Evolutionary conservation across 2,113 vertebrate species (phyloP).

Genomic region (Bujurquina vittata): DNA sequence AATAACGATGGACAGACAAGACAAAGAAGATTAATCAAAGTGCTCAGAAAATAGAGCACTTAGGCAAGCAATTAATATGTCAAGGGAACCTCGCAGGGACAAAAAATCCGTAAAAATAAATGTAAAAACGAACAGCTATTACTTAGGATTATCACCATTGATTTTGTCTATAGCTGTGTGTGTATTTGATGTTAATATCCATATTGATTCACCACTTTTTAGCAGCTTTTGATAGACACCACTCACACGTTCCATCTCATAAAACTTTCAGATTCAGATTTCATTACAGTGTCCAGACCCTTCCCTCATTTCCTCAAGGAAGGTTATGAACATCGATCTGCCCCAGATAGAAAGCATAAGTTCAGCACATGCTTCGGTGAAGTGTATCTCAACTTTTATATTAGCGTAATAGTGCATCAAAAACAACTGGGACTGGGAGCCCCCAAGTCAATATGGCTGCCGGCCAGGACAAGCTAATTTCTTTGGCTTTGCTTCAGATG

Average conservation of each 20-base stretch:
- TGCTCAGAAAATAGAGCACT: conserved; percentile 63
- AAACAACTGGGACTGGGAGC: conserved; percentile 63
- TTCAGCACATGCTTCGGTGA: conserved; percentile 42
- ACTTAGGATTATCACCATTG: conserved; percentile 66
- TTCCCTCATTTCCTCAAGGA: conserved; percentile 57
- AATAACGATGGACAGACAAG: conserved; percentile 70
- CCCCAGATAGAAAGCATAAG: conserved; percentile 15
- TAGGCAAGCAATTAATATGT: conserved; percentile 69
- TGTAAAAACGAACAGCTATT: conserved; percentile 56
- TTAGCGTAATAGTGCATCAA: conserved; percentile 54
- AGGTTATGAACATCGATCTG: conserved; percentile 51
- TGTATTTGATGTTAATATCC: conserved; percentile 56
- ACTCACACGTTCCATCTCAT: conserved; percentile 35
- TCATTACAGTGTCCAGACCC: conserved; percentile 37
- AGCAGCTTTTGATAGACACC: conserved; percentile 67
- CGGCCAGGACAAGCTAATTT: conserved; percentile 68
- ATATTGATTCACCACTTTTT: conserved; percentile 55
- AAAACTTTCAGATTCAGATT: conserved; percentile 46
- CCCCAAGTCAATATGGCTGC: conserved; percentile 65
- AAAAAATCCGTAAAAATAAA: conserved; percentile 55
- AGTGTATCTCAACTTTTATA: conserved; percentile 44
- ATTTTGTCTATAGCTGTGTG: conserved; percentile 56
- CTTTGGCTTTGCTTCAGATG: conserved; percentile 62
- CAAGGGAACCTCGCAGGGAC: conserved; percentile 48
- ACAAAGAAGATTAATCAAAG: conserved; percentile 72